Evolutionary conservation across 2,888 invertebrate genomes (phyloP), one percentile per base, ranked within the genome.

Genomic region (Mayetiola destructor): DNA sequence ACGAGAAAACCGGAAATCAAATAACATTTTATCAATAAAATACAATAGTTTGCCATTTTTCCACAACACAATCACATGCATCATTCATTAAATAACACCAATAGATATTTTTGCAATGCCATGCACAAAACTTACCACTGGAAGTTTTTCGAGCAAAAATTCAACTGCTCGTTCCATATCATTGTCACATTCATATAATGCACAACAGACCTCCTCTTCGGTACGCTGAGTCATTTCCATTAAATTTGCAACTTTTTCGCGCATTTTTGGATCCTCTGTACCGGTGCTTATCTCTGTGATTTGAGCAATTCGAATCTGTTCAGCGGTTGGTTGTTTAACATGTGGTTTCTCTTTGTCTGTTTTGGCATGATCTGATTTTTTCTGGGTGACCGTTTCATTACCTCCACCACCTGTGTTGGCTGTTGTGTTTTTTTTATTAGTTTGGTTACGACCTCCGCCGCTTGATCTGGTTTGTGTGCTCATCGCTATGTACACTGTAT

Each of bases 131-230:
- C 66, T 63, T 59, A 69, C 73, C 65, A 71, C 68, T 64, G 73
- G 72, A 63, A 73, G 65, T 61, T 68, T 67, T 62, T 73, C 73
- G 54, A 73, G 65, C 57, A 73, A 66, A 65, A 71, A 72, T 62
- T 67, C 68, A 61, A 69, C 73, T 58, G 73, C 94, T 67, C 80
- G 80, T 64, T 85, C 82, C 69, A 88, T 76, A 75, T 95, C 92
- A 71, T 89, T 84, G 75, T 93, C 90, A 67, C 88, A 86, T 76
- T 95, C 94, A 71, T 93, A 88, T 59, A 96, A 80, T 60, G 93
- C 94, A 69, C 90, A 85, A 67, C 88, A 86, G 57, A 89, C 92
- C 73, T 91, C 90, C 70, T 93, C 93, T 69, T 90, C 88, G 57
- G 88, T 81, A 67, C 87, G 84, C 64, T 87, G 82, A 58, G 94